Percentiles rank a stretch among this genome's conserved stretches.
Evolutionary conservation across 2,113 vertebrate species (phyloP).

Genomic region (Gymnogyps californianus): DNA sequence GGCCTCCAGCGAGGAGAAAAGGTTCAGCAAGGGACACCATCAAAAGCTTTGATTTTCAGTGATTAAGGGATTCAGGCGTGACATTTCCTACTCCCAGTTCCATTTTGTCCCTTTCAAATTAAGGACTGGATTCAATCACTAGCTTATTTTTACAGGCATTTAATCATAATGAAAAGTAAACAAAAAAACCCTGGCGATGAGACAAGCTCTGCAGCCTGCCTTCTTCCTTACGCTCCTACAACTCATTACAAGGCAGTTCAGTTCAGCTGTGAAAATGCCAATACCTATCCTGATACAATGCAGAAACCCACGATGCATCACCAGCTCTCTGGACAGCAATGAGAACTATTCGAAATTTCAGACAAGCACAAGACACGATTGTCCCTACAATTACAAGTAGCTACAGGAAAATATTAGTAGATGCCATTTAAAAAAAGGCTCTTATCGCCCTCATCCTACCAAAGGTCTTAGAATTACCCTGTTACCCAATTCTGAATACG

Average conservation of each 20-base stretch:
- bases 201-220: not conserved
- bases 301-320: not conserved
- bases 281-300: not conserved
- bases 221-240: not conserved
- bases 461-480: not conserved
- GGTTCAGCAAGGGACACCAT: not conserved
- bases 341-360: not conserved
- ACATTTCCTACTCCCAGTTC: not conserved
- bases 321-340: not conserved
- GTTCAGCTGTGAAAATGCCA: not conserved
- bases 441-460: not conserved
- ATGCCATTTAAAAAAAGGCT: not conserved
- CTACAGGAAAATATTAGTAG: not conserved
- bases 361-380: not conserved
- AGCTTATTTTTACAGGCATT: constrained; percentile 24
- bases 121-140: not conserved
- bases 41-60: constrained; percentile 18
- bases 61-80: not conserved
- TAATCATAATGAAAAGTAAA: constrained; percentile 1
- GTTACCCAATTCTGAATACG: not conserved
- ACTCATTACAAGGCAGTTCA: not conserved
- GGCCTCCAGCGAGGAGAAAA: not conserved
- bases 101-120: not conserved
- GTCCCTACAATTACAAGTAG: not conserved
- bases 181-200: not conserved